A percentile compares a stretch with the other conserved stretches of the same genome.
Conservation (phyloP, 64 coral and sea anemone species). For the Actinia tenebrosa region DNA sequence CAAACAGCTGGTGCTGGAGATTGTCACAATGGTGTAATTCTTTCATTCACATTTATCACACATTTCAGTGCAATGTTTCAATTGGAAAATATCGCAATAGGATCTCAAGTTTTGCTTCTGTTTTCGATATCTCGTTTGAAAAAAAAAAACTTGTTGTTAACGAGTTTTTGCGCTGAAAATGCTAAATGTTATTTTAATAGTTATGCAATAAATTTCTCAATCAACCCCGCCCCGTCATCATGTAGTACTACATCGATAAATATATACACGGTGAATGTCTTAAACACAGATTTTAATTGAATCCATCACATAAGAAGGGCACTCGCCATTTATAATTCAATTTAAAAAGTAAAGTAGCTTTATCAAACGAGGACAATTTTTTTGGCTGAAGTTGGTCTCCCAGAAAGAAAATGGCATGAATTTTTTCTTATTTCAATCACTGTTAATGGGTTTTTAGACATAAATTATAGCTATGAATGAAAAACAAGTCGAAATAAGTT, state of each 20-base stretch:
- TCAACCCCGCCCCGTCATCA: not conserved
- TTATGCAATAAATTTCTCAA: not conserved
- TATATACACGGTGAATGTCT: not conserved
- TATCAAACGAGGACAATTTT: not conserved
- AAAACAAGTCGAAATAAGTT: too few relatives aligned
- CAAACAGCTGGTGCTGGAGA: not conserved
- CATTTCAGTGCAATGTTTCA: not conserved
- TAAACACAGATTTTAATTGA: not conserved
- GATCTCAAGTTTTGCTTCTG: not conserved
- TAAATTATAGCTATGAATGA: too few relatives aligned
- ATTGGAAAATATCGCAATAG: not conserved
- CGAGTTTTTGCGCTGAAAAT: not conserved
- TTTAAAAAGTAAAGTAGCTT: not conserved
- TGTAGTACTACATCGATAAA: not conserved
- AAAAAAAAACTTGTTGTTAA: not conserved
- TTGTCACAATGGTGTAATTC: slow-evolving; percentile 1
- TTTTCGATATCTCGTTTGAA: not conserved
- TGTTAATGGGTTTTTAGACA: too few relatives aligned
- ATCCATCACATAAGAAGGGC: not conserved
- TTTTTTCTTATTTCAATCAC: not conserved
- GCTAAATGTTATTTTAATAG: not conserved
- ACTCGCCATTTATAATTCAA: not conserved
- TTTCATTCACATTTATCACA: not conserved
- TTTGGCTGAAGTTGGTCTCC: not conserved
- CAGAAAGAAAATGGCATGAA: not conserved